Percentiles rank a stretch among this genome's conserved stretches.
These are phyloP conservation scores for Sebastes schlegelii DNA, from an alignment of 2,113 vertebrate genomes.

Conservation along the genomic window DNA sequence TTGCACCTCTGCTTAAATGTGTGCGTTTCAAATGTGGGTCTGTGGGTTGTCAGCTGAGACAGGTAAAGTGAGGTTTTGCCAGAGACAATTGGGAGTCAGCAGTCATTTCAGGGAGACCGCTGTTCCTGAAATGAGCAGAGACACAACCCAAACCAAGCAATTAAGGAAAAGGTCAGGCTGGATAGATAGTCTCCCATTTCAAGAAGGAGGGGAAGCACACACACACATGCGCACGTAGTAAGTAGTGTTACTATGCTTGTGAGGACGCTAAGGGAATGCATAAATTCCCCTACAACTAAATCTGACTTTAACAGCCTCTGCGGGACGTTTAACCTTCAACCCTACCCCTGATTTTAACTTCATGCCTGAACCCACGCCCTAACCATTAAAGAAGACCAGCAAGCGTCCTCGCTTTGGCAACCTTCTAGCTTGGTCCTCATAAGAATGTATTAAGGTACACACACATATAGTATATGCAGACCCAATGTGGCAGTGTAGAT, in stretches of 20 bases:
- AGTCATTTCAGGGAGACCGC: constrained; percentile 68
- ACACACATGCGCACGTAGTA: constrained; percentile 27
- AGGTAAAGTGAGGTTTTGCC: constrained; percentile 63
- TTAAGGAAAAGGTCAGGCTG: constrained; percentile 85
- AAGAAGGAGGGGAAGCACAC: constrained; percentile 43
- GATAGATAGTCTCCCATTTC: constrained; percentile 78
- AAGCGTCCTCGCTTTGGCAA: neutral
- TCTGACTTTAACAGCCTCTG: constrained; percentile 7
- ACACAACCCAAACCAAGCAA: constrained; percentile 81
- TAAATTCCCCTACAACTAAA: constrained; percentile 9
- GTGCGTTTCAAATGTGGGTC: constrained; percentile 31
- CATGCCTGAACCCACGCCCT: neutral
- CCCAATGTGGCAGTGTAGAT: constrained; percentile 6
- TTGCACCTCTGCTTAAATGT: constrained; percentile 39
- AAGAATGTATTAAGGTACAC: constrained; percentile 11
- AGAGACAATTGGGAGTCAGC: constrained; percentile 77
- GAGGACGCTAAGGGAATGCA: constrained; percentile 29
- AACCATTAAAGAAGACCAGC: neutral
- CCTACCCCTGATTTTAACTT: constrained; percentile 3
- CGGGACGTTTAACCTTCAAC: constrained; percentile 1
- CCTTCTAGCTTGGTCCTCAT: constrained; percentile 2
- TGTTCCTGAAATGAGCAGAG: constrained; percentile 73
- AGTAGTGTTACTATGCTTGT: constrained; percentile 45
- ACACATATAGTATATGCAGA: neutral
- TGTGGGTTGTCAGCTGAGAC: constrained; percentile 49